These are phyloP conservation scores for Heliconius eleuchia DNA, from an alignment of 1,140 invertebrate species.

Conservation along the genomic window DNA sequence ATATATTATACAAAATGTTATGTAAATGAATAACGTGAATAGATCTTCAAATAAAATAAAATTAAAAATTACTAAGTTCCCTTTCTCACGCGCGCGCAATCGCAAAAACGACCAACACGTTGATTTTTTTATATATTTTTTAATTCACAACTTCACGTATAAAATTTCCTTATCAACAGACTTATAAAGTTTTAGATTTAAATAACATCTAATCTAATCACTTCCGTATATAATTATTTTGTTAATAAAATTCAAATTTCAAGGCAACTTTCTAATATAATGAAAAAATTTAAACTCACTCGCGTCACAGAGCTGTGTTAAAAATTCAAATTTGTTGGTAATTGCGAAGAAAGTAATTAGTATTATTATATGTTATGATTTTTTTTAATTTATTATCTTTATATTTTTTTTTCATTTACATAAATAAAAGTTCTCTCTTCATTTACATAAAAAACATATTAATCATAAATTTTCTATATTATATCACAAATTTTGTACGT, in stretches of 20 bases:
- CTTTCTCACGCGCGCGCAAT: neutral
- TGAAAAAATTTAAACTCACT: neutral
- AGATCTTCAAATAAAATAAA: neutral
- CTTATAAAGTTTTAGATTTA: neutral
- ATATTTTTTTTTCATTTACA: neutral
- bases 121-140: neutral
- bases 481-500: too few relatives aligned
- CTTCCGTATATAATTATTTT: neutral
- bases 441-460: too few relatives aligned
- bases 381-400: neutral
- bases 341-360: neutral
- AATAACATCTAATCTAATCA: constrained; percentile 10
- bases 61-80: neutral
- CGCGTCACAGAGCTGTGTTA: neutral
- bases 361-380: neutral
- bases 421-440: neutral
- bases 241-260: constrained; percentile 3
- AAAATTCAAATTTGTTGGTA: neutral
- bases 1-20: too few relatives aligned
- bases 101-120: neutral
- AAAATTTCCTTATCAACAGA: constrained; percentile 5
- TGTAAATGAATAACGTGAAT: neutral
- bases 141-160: neutral
- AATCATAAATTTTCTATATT: too few relatives aligned
- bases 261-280: constrained; percentile 4